phyloP scores from a whole-genome alignment of 2,888 invertebrate species.

The Tiliacea aurago region DNA sequence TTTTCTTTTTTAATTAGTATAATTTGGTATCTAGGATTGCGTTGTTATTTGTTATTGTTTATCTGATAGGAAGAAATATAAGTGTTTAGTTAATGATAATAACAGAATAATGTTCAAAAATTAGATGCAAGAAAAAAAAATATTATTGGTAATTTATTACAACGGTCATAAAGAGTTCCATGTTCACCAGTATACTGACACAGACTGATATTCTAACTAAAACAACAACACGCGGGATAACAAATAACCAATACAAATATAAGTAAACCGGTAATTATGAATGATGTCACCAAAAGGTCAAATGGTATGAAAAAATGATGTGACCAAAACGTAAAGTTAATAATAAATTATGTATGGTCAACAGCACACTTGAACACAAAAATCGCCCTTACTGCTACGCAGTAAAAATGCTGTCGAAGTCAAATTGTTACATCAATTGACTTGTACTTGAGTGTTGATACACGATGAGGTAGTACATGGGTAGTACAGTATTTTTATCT shows the following conservation, averaged over 20 bases:
- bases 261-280: neutral
- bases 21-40: neutral
- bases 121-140: no score
- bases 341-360: slow-evolving; percentile 8
- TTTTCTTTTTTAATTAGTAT: slow-evolving; percentile 37
- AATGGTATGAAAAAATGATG: neutral
- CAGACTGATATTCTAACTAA: neutral
- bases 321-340: neutral
- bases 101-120: neutral
- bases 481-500: neutral
- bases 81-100: neutral
- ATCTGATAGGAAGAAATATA: neutral
- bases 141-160: neutral
- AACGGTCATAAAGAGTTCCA: neutral
- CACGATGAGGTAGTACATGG: neutral
- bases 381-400: neutral
- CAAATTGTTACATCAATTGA: no score
- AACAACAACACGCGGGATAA: neutral
- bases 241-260: slow-evolving; percentile 5
- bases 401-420: neutral
- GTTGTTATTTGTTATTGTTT: neutral
- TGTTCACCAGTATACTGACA: no score
- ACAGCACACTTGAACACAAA: neutral
- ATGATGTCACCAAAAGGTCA: neutral
- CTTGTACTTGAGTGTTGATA: neutral